Base-by-base conservation (phyloP, 1,140 invertebrate genomes). In the Tigriopus japonicus region DNA sequence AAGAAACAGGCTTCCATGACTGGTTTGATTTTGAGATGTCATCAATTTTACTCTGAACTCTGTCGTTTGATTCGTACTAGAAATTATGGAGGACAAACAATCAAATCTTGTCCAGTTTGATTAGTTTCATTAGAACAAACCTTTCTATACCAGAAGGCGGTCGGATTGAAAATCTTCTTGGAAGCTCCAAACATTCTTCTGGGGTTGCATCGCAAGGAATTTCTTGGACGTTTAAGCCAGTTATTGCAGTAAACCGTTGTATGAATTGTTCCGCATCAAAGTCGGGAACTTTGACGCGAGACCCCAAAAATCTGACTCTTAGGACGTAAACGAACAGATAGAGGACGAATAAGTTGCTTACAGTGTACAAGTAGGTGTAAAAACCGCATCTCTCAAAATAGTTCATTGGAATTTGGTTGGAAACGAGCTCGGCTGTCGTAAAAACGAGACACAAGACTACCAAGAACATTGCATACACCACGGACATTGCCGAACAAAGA, bases 21-120 rank as follows among this genome's bases (percentile, higher is more conserved):
- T 61, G 21, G 52, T 61, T 12, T 61, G 49, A 55, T 61, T 61
- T 19, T 61, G 49, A 17, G 59, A 61, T 13, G 59, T 61, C 59
- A 61, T 61, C 17, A 61, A 14, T 24, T 61, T 61, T n/a, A 61
- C 59, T 17, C 41, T 19, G 10, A 49, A 15, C 45, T 17, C 45
- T 21, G n/a, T 15, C 6, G n/a, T 12, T 17, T 15, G 45, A 17
- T 49, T 6, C 3, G 6, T 3, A 21, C 45, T 49, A 10, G 45
- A 49, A 49, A 49, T 17, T 49, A 49, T 3, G 45, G n/a, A 49
- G 10, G n/a, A n/a, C n/a, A n/a, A 35, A 35, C 28, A 35, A 9
- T 35, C 28, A 35, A 35, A 5, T 35, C 28, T 35, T 35, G 3
- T 3, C 28, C 3, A 9, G 28, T 35, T 35, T 35, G n/a, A n/a